Percentiles rank a stretch among this genome's conserved stretches.
phyloP scores from a whole-genome alignment of 1,140 invertebrate genomes.

The Tetragnatha versicolor region DNA sequence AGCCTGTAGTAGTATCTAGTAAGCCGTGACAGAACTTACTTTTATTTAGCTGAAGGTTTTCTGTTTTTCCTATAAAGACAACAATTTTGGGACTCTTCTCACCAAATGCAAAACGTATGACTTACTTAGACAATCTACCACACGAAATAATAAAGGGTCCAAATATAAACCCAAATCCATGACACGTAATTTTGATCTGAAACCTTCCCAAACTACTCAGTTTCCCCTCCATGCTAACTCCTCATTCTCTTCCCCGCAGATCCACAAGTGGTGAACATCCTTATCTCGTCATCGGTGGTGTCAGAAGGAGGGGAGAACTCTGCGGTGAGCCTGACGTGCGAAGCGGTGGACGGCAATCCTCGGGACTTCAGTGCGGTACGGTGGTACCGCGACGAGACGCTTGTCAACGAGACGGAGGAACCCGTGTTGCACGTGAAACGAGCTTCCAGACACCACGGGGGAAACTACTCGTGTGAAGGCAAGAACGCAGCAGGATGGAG shows the following conservation, averaged over 20 bases:
- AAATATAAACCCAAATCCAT: no score
- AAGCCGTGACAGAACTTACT: no score
- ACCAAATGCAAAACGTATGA: no score
- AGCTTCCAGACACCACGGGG: slow-evolving; percentile 43
- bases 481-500: slow-evolving; percentile 57
- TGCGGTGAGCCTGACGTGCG: slow-evolving; percentile 55
- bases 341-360: slow-evolving; percentile 58
- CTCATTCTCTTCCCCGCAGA: slow-evolving; percentile 50
- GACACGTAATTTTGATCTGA: no score
- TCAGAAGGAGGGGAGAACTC: slow-evolving; percentile 53
- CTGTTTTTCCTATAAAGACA: no score
- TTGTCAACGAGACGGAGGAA: slow-evolving; percentile 55
- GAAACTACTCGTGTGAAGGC: slow-evolving; percentile 59
- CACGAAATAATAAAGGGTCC: no score
- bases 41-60: no score
- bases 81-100: no score
- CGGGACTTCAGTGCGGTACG: slow-evolving; percentile 54
- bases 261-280: slow-evolving; percentile 57
- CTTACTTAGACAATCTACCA: no score
- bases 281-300: slow-evolving; percentile 52
- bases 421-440: slow-evolving; percentile 42
- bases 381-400: slow-evolving; percentile 58
- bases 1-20: no score
- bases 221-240: no score
- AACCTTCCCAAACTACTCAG: no score